Conservation (phyloP, 1,140 invertebrate genomes). For the Megalopta genalis region DNA sequence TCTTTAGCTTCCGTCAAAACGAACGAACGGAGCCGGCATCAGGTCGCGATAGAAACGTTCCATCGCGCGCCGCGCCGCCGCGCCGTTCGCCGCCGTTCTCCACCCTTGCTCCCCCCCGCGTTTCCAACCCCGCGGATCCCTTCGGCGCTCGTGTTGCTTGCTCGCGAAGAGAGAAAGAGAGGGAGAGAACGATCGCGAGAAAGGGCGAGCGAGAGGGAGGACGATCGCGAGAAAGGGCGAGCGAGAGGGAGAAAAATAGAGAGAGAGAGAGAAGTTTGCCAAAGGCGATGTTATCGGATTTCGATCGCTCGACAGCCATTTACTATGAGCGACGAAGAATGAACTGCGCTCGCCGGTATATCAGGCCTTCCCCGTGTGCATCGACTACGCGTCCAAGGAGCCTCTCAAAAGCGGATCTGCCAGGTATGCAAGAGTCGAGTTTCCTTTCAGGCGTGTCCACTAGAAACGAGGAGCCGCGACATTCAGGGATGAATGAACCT, state of each 20-base stretch:
- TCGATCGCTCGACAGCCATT: slow-evolving; percentile 51
- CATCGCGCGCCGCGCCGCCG: neutral
- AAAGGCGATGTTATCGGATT: slow-evolving; percentile 55
- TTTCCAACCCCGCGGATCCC: neutral
- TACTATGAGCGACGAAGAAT: slow-evolving; percentile 52
- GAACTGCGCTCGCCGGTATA: slow-evolving; percentile 30
- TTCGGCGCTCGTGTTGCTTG: slow-evolving; percentile 29
- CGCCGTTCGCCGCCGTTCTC: neutral
- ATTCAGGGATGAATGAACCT: slow-evolving; percentile 10
- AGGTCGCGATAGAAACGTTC: slow-evolving; percentile 37
- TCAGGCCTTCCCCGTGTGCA: slow-evolving; percentile 17
- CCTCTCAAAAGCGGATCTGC: slow-evolving; percentile 44
- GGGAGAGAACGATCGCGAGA: too few species aligned
- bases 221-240: too few species aligned
- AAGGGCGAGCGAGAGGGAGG: too few species aligned
- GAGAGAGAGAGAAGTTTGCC: slow-evolving; percentile 31
- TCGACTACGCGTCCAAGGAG: slow-evolving; percentile 25
- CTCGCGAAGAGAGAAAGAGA: neutral
- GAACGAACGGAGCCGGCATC: slow-evolving; percentile 9
- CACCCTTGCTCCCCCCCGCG: neutral
- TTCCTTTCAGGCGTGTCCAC: slow-evolving; percentile 38
- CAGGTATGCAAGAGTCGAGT: slow-evolving; percentile 41
- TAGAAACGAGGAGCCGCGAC: slow-evolving; percentile 2
- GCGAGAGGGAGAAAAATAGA: too few species aligned
- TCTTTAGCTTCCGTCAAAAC: slow-evolving; percentile 52